These are phyloP conservation scores for Drosophila auraria DNA, from an alignment of 1,140 invertebrate genomes.

Conservation along the genomic window DNA sequence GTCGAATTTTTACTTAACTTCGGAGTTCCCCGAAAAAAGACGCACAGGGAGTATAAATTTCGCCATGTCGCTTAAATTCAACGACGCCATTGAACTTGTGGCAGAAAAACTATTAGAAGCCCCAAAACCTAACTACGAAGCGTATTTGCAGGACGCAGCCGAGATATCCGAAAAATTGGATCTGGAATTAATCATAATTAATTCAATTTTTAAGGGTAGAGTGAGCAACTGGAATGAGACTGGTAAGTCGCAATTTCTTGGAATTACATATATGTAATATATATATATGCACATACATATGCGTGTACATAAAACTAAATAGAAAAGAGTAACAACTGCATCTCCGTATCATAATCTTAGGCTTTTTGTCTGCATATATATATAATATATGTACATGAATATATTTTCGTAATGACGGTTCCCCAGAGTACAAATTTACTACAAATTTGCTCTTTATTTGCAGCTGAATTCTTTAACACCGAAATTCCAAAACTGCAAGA, in stretches of 20 bases:
- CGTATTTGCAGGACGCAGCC: not conserved
- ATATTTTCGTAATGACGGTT: not conserved
- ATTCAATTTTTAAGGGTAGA: conserved; percentile 14
- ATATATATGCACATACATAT: no score
- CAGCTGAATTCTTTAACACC: not conserved
- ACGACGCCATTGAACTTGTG: not conserved
- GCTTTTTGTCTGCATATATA: not conserved
- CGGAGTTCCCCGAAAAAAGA: no score
- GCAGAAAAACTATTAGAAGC: not conserved
- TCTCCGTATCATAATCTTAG: no score
- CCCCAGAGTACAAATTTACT: no score
- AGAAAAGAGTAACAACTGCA: no score
- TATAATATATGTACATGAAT: not conserved
- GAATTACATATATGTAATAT: not conserved
- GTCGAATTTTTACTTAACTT: no score
- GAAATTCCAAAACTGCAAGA: not conserved
- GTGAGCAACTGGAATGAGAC: conserved; percentile 2
- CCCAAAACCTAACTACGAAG: not conserved
- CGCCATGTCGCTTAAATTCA: no score
- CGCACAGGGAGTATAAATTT: no score
- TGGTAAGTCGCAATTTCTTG: conserved; percentile 8
- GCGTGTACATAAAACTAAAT: no score
- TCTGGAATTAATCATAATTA: conserved; percentile 5
- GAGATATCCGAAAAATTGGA: conserved; percentile 11
- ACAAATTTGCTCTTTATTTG: not conserved